Conservation (phyloP, 2,888 invertebrate genomes). For the Pegoplata infirma region DNA sequence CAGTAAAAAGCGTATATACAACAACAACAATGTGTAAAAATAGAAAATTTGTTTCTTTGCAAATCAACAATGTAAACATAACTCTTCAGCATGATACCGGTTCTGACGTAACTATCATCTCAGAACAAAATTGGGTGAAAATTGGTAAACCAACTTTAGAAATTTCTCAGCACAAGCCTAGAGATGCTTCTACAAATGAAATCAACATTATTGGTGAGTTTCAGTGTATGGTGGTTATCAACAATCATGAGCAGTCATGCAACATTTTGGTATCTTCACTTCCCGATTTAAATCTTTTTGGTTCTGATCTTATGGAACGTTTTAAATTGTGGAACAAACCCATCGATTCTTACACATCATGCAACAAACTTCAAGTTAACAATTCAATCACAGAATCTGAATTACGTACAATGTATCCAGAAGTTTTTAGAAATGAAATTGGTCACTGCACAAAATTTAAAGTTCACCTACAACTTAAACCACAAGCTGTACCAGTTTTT, state of each 20-base stretch:
- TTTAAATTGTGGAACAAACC: conserved; percentile 52
- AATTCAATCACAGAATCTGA: no score
- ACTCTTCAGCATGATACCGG: conserved; percentile 46
- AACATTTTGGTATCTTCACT: conserved; percentile 40
- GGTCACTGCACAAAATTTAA: conserved; percentile 27
- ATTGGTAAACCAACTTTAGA: conserved; percentile 34
- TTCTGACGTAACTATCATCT: conserved; percentile 53
- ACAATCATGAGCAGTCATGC: background rate
- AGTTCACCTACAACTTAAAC: conserved; percentile 44
- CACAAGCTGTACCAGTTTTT: conserved; percentile 46
- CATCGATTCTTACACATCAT: conserved; percentile 25
- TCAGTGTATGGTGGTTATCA: background rate
- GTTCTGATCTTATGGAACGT: conserved; percentile 40
- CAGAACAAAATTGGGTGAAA: conserved; percentile 38
- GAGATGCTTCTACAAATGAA: conserved; percentile 43
- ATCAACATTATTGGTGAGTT: conserved; percentile 42
- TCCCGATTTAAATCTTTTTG: no score
- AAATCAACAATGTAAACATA: conserved; percentile 19
- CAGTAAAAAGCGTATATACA: conserved; percentile 1
- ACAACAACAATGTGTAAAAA: background rate
- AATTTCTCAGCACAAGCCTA: conserved; percentile 17
- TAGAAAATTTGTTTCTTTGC: conserved; percentile 5
- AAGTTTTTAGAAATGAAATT: conserved; percentile 38
- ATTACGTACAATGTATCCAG: conserved; percentile 22
- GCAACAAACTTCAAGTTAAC: background rate